Evolutionary conservation across 2,113 vertebrate species (phyloP), one percentile per base, ranked within the genome.

Genomic region (Gymnorhina tibicen): DNA sequence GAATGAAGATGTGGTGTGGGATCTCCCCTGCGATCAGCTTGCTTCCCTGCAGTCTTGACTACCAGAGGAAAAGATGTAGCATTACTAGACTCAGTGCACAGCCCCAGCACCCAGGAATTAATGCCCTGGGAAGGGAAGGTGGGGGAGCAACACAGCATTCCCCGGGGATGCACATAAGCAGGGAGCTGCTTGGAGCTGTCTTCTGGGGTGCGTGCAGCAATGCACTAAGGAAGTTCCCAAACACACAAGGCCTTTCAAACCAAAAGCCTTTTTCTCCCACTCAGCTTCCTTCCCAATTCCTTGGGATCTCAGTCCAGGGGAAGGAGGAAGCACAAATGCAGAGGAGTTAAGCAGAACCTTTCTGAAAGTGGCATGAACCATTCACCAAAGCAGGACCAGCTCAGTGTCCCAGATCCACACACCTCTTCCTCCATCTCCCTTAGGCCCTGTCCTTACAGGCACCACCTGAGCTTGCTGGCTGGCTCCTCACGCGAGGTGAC

Each of bases 311-410:
- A 55, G 47, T 53, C 23, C 26, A 68, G n/a, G 20, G 37, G 24
- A 80, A 82, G 46, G 13, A 69, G 35, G 52, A 17, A 16, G 58
- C 14, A 79, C 16, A 69, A 44, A 52, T 1, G 13, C 64, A 60
- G 62, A 68, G 23, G 12, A 55, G 10, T 18, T 50, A 32, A 63
- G n/a, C 49, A 62, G 63, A 93, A 16, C 23, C 56, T 55, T 75
- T 75, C 39, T 41, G 58, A 44, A 82, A 79, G 41, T 2, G 1
- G 41, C 1, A 1, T 10, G 21, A 58, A n/a, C 0, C 0, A 19
- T 49, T 64, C 28, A 16, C n/a, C 49, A 79, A 18, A 93, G 58
- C 46, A 76, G 58, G 37, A 58, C 33, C 1, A 2, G 28, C 26
- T 15, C 85, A 37, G 19, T 8, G 0, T 12, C 37, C 59, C 88